Percentiles rank a stretch among this genome's conserved stretches.
Evolutionary conservation across 2,113 vertebrate species (phyloP).

Genomic region (Calonectris borealis): DNA sequence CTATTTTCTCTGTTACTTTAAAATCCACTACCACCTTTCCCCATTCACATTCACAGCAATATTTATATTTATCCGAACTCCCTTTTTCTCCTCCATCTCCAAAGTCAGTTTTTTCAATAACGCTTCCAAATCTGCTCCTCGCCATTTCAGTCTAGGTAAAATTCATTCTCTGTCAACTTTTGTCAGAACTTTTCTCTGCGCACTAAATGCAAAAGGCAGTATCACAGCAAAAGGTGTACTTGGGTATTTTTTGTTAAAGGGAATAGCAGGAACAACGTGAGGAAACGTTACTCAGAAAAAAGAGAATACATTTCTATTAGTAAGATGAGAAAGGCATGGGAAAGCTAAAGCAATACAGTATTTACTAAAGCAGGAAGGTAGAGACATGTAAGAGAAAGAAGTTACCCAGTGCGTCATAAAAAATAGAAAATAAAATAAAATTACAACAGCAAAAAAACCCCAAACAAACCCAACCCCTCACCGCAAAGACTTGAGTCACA

Average conservation of each 20-base stretch:
- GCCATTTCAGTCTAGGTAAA: not conserved
- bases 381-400: not conserved
- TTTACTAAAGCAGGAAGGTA: not conserved
- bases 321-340: not conserved
- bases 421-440: not conserved
- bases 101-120: not conserved
- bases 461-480: not conserved
- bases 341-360: not conserved
- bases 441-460: not conserved
- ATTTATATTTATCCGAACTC: not conserved
- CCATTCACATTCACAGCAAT: not conserved
- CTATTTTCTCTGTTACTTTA: not conserved
- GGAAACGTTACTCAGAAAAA: not conserved
- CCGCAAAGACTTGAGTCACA: not conserved
- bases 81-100: not conserved
- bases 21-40: not conserved
- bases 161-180: not conserved
- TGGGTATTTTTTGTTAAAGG: not conserved
- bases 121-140: not conserved
- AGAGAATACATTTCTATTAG: not conserved
- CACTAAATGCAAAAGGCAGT: not conserved
- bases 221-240: not conserved
- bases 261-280: not conserved
- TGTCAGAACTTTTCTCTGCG: not conserved
- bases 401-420: not conserved